phyloP scores from a whole-genome alignment of 1,140 invertebrate genomes.

The Alviniconcha marisindica region DNA sequence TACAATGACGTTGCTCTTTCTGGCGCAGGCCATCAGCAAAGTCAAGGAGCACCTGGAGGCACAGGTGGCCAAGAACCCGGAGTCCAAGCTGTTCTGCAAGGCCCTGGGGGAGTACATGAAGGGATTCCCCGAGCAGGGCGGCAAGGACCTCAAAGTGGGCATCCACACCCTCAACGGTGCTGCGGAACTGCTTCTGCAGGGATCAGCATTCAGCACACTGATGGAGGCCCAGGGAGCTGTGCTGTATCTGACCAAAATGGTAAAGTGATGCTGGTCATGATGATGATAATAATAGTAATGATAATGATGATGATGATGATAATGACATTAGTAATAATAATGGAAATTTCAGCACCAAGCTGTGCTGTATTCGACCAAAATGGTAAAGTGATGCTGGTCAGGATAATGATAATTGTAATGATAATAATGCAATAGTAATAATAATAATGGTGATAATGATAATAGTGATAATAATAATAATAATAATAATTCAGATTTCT shows the following conservation, averaged over 20 bases:
- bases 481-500: too few species aligned
- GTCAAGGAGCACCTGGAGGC: constrained; percentile 7
- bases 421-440: too few species aligned
- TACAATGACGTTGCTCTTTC: too few species aligned
- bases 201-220: background rate
- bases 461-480: background rate
- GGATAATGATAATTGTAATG: background rate
- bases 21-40: background rate
- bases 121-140: constrained; percentile 9
- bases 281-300: background rate
- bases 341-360: background rate
- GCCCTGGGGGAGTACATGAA: background rate
- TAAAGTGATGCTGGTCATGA: background rate
- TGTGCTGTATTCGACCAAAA: constrained; percentile 10
- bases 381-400: background rate
- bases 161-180: constrained; percentile 27
- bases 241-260: constrained; percentile 23
- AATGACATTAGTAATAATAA: too few species aligned
- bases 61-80: constrained; percentile 18
- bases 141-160: constrained; percentile 18
- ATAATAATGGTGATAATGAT: background rate
- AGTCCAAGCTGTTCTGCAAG: background rate
- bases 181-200: background rate
- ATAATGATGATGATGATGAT: background rate
- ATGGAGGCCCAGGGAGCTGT: constrained; percentile 30